Base-by-base conservation (phyloP, 2,113 vertebrate species). In the Canis aureus region DNA sequence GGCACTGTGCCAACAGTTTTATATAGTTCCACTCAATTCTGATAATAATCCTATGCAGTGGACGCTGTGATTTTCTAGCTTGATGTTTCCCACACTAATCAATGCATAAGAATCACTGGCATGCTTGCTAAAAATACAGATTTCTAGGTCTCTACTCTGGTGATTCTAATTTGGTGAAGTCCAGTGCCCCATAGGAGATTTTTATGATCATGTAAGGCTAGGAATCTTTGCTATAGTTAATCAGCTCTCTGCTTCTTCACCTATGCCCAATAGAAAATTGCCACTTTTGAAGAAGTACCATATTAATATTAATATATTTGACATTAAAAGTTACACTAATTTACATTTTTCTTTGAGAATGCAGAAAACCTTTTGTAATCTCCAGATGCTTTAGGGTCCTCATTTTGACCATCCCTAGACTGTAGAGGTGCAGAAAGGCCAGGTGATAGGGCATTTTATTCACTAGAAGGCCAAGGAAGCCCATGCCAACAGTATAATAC, bases 301-400 rank as follows among this genome's bases (percentile, higher is more conserved):
- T n/a, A 74, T 60, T 86, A 95, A 3, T 93, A 15, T 79, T 69
- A 66, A 59, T 85, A 59, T 51, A n/a, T 60, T 87, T 96, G 87
- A 86, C 74, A 83, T 10, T 94, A 25, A 87, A 94, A 90, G 23
- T 87, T 73, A 19, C 6, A 80, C n/a, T 82, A 35, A 73, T n/a
- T 55, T 23, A n/a, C 29, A 5, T 79, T 96, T 91, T 79, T 81
- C 35, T 93, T 86, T 64, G 38, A 79, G 86, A 91, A 90, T 78
- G 83, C 88, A 95, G 60, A 83, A 97, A 94, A 69, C 53, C 7
- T 53, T 85, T 89, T 19, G n/a, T 64, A n/a, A 67, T 66, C 23
- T 91, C 73, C 62, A 35, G 0, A 82, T 78, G 53, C 49, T 38
- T 88, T 78, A 55, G 60, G 10, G n/a, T 67, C 22, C 29, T 78